A percentile compares a stretch with the other conserved stretches of the same genome.
These are phyloP conservation scores for Crenuchus spilurus DNA, from an alignment of 2,797 vertebrate genomes.

Conservation along the genomic window DNA sequence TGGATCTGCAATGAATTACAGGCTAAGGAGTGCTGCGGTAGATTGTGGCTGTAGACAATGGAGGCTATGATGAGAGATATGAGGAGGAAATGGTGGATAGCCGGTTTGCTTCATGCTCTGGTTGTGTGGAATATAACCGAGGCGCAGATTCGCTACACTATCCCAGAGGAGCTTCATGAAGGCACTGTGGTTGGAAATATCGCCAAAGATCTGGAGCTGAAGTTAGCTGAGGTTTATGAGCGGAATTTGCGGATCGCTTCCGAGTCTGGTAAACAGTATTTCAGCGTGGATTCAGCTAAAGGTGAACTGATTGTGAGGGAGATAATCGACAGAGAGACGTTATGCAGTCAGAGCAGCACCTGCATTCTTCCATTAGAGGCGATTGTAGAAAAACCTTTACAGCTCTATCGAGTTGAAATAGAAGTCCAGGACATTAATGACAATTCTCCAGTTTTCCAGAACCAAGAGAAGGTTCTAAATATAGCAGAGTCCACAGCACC, in stretches of 20 bases:
- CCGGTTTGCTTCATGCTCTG: conserved; percentile 63
- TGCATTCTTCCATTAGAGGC: conserved; percentile 78
- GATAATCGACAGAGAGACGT: conserved; percentile 81
- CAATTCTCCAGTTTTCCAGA: conserved; percentile 64
- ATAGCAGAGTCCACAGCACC: conserved; percentile 60
- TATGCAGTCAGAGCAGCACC: conserved; percentile 79
- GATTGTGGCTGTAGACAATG: conserved; percentile 30
- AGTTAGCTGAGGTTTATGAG: conserved; percentile 76
- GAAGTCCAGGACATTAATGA: conserved; percentile 79
- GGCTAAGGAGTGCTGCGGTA: neutral
- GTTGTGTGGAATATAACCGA: conserved; percentile 65
- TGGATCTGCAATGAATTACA: neutral
- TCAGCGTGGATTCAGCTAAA: conserved; percentile 77
- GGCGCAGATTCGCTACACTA: conserved; percentile 82
- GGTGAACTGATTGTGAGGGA: conserved; percentile 82
- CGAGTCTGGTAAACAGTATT: conserved; percentile 80
- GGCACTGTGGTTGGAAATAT: conserved; percentile 84
- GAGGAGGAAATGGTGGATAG: conserved; percentile 53
- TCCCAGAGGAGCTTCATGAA: conserved; percentile 81
- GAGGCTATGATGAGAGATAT: conserved; percentile 46
- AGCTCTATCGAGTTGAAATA: conserved; percentile 73
- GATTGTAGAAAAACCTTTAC: conserved; percentile 75
- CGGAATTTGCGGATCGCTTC: conserved; percentile 80
- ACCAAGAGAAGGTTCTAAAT: conserved; percentile 31
- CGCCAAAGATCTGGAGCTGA: conserved; percentile 81